These are phyloP conservation scores for Syngnathus floridae DNA, from an alignment of 2,113 vertebrate genomes.

Conservation along the genomic window DNA sequence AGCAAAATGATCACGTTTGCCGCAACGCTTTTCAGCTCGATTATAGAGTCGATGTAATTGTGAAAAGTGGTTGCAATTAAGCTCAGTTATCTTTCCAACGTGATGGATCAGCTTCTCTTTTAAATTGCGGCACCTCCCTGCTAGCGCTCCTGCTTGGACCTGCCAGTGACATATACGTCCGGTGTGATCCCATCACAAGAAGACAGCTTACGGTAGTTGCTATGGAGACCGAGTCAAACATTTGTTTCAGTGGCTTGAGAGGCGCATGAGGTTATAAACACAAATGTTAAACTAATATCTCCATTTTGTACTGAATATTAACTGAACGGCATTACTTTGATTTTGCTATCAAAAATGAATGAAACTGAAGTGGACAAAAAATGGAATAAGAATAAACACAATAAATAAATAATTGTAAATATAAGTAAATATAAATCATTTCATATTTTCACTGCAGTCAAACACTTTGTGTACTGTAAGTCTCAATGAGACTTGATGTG, in stretches of 20 bases:
- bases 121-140: not conserved
- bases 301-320: too few species aligned
- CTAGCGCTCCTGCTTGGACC: not conserved
- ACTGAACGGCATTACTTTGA: too few species aligned
- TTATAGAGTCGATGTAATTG: not conserved
- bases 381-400: too few species aligned
- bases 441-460: too few species aligned
- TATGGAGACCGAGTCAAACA: slow-evolving; percentile 66
- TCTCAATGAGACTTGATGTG: too few species aligned
- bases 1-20: slow-evolving; percentile 8
- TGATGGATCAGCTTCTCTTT: slow-evolving; percentile 3
- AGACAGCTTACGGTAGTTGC: slow-evolving; percentile 64
- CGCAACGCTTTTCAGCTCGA: slow-evolving; percentile 14
- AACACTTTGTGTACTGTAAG: too few species aligned
- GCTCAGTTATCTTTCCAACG: not conserved
- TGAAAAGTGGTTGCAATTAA: not conserved
- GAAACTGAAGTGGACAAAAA: too few species aligned
- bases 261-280: too few species aligned
- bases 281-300: too few species aligned
- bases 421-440: too few species aligned
- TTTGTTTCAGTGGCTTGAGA: slow-evolving; percentile 35
- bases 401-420: too few species aligned
- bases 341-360: too few species aligned
- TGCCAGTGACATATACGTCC: not conserved
- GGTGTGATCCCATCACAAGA: slow-evolving; percentile 1